Base-by-base conservation (phyloP, 2,113 vertebrate genomes). In the Mormyrus iriodes region DNA sequence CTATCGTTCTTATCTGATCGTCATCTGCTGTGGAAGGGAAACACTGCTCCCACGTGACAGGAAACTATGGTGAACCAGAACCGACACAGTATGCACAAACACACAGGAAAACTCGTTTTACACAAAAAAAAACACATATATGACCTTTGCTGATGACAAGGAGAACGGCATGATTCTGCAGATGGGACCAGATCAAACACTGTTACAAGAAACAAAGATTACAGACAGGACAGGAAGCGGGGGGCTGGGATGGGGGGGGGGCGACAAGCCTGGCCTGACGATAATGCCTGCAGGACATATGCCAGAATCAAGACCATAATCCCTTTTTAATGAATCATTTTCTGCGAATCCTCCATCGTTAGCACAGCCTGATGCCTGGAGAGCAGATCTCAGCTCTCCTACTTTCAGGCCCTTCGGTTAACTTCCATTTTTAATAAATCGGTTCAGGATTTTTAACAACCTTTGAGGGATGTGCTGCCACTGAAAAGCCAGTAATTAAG, bases 271-370 rank as follows among this genome's bases (percentile, higher is more conserved):
- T 73, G 27, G 65, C 65, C 27, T 13, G 65, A 73, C 12, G 4
- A 73, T 73, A 31, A 73, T 35, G 65, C n/a, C 65, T 73, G 31
- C n/a, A 13, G 73, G 73, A 42, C 73, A 0, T 35, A 42, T 39
- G 73, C 35, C 73, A 79, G 31, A 79, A 15, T 42, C 15, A 79
- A 2, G 73, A n/a, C 13, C 73, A 79, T 79, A 79, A 79, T 79
- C 73, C 73, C 73, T 10, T 79, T 79, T 79, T 79, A 79, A 79
- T 79, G 73, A 79, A 79, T 42, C 4, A 76, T 76, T 76, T 76
- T 39, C 69, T 35, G 31, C 69, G 39, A 76, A 76, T 76, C 69
- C 69, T 76, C 69, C 73, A 79, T 79, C 73, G 27, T 27, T 31
- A 19, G 42, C 15, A 0, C 73, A 79, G 73, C 13, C 73, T 73